Percentiles rank a stretch among this genome's conserved stretches.
Conservation (phyloP, 1,140 invertebrate genomes). For the fruit fly (Drosophila melanogaster) region Release_6_plus_ISO1_MT NC_004354.4:5569001-5569500, state of each 20-base stretch:
- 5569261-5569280: constrained; percentile 9
- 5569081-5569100: constrained; percentile 26
- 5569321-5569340: not conserved
- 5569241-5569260: constrained; percentile 58
- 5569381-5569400: no score
- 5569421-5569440: no score
- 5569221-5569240: constrained; percentile 33
- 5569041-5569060: constrained; percentile 42
- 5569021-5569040: constrained; percentile 75
- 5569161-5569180: constrained; percentile 39
- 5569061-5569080: constrained; percentile 28
- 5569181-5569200: constrained; percentile 33
- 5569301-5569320: constrained; percentile 16
- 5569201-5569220: constrained; percentile 37
- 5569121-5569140: constrained; percentile 31
- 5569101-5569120: constrained; percentile 32
- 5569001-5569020: constrained; percentile 63
- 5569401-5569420: no score
- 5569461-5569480: no score
- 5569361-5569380: no score
- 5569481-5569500: no score
- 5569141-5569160: constrained; percentile 38
- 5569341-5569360: not conserved
- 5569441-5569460: no score
- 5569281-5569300: no score